Evolutionary conservation across 2,797 vertebrate species (phyloP).

Genomic region (Okamejei kenojei): DNA sequence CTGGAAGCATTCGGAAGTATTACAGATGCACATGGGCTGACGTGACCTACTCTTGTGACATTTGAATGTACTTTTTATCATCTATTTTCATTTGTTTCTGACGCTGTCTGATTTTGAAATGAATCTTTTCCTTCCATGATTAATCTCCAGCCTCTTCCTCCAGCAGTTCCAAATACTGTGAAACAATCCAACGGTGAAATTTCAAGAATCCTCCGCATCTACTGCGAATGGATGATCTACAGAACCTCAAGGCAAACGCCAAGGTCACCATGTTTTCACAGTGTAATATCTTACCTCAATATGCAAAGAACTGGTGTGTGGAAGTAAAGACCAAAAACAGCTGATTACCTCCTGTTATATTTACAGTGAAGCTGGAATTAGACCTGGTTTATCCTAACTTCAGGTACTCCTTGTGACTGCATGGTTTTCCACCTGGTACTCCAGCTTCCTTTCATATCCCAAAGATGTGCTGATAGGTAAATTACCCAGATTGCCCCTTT

Average conservation of each 20-base stretch:
- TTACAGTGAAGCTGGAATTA: too few relatives aligned
- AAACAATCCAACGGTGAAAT: not conserved
- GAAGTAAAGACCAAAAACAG: not conserved
- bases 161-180: not conserved
- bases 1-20: not conserved
- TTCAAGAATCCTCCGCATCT: not conserved
- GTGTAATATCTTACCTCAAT: not conserved
- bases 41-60: not conserved
- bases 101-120: not conserved
- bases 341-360: not conserved
- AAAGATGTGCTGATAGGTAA: too few relatives aligned
- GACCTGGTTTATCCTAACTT: too few relatives aligned
- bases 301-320: not conserved
- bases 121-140: not conserved
- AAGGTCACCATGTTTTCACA: not conserved
- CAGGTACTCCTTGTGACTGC: too few relatives aligned
- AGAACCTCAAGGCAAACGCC: not conserved
- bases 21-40: not conserved
- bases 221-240: too few relatives aligned
- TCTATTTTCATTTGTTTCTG: not conserved
- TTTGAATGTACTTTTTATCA: not conserved
- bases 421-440: too few relatives aligned
- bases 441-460: too few relatives aligned
- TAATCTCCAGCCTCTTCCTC: not conserved
- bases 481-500: too few relatives aligned